phyloP scores from a whole-genome alignment of 2,113 vertebrate genomes.

The Sceloporus tristichus region DNA sequence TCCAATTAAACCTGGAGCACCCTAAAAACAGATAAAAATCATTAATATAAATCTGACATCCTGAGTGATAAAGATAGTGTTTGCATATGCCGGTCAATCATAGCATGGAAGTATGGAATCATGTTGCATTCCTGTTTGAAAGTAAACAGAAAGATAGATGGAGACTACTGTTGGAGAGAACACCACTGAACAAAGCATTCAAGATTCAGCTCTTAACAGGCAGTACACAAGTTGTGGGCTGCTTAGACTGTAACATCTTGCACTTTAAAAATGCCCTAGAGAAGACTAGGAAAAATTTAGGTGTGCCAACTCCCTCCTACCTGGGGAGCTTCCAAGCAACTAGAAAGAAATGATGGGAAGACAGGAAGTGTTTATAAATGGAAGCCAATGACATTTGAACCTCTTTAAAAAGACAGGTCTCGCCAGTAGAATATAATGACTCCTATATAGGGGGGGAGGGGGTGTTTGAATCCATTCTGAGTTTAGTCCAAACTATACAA shows the following conservation, averaged over 20 bases:
- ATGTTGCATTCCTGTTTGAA: neutral
- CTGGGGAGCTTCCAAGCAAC: too few species aligned
- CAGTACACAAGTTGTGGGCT: neutral
- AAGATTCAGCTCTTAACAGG: neutral
- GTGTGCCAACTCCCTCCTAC: neutral
- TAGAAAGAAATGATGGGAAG: neutral
- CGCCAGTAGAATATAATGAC: too few species aligned
- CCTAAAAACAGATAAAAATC: conserved; percentile 57
- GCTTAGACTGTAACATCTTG: neutral
- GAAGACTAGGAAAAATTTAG: neutral
- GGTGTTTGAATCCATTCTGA: too few species aligned
- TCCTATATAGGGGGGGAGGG: too few species aligned
- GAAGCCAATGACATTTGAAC: neutral
- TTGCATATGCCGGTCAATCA: neutral
- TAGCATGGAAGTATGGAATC: neutral
- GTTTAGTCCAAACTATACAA: too few species aligned
- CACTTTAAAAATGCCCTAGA: neutral
- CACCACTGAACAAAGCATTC: neutral
- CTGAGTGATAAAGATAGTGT: neutral
- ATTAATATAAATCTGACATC: conserved; percentile 27
- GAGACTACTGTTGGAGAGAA: neutral
- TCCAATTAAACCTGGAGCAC: conserved; percentile 70
- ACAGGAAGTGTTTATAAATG: neutral
- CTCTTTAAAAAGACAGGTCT: neutral
- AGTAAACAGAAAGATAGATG: neutral